These are phyloP conservation scores for Tetragonula carbonaria DNA, from an alignment of 2,888 invertebrate species.

Conservation along the genomic window DNA sequence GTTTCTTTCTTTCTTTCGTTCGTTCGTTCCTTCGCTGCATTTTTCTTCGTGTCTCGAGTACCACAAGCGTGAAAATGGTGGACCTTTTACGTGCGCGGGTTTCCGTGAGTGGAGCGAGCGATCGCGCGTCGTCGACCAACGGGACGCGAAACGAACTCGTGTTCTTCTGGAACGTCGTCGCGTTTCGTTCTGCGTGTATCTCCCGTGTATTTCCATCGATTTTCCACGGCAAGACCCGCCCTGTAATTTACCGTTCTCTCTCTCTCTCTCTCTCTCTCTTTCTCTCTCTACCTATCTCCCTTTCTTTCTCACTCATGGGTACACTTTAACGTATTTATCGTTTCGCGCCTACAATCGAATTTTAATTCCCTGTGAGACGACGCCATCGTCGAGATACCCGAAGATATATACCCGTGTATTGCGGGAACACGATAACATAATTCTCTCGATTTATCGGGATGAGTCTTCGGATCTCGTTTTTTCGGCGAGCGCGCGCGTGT, in stretches of 20 bases:
- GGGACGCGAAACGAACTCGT: constrained; percentile 18
- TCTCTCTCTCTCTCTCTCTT: constrained; percentile 17
- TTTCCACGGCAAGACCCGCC: constrained; percentile 74
- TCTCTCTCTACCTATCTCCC: constrained; percentile 33
- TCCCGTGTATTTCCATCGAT: constrained; percentile 71
- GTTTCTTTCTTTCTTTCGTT: background rate
- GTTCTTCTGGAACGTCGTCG: constrained; percentile 17
- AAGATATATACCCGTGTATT: background rate
- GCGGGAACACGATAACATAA: background rate
- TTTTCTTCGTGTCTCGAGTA: background rate
- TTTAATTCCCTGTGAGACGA: background rate
- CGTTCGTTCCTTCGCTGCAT: background rate
- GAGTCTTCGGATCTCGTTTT: constrained; percentile 36
- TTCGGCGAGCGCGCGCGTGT: constrained; percentile 46
- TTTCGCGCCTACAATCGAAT: background rate
- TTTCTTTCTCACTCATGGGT: constrained; percentile 13
- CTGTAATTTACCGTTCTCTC: constrained; percentile 60
- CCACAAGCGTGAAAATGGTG: constrained; percentile 30
- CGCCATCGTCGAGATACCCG: background rate
- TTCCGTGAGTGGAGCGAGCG: constrained; percentile 9
- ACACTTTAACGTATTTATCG: background rate
- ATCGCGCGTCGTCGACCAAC: constrained; percentile 22
- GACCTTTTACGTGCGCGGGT: constrained; percentile 21
- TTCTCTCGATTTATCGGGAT: background rate
- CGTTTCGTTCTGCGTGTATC: constrained; percentile 42